Percentiles rank a stretch among this genome's conserved stretches.
Evolutionary conservation across 2,888 invertebrate genomes (phyloP).

Genomic region (Oscheius sp.): DNA sequence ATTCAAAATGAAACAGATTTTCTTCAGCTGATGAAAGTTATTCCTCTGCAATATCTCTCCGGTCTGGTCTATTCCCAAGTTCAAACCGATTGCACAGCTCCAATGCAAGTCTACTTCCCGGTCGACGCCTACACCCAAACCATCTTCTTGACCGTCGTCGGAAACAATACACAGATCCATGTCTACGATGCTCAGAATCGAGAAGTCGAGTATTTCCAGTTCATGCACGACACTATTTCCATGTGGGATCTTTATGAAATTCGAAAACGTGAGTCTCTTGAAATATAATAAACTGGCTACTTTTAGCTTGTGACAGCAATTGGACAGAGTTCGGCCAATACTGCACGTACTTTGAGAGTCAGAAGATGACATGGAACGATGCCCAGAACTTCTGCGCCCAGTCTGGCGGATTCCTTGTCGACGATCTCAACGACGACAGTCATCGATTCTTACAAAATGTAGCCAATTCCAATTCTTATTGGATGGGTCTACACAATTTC

Average conservation of each 20-base stretch:
- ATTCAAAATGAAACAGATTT: not conserved
- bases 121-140: conserved; percentile 63
- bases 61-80: conserved; percentile 45
- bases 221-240: conserved; percentile 41
- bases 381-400: conserved; percentile 52
- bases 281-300: not conserved
- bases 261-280: conserved; percentile 35
- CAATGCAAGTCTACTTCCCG: conserved; percentile 50
- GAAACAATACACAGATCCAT: conserved; percentile 40
- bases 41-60: conserved; percentile 52
- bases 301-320: conserved; percentile 52
- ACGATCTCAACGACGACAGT: conserved; percentile 53
- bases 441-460: conserved; percentile 43
- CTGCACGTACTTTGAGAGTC: conserved; percentile 37
- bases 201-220: not conserved
- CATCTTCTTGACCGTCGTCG: conserved; percentile 45
- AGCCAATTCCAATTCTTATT: conserved; percentile 40
- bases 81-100: conserved; percentile 41
- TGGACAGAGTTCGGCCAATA: conserved; percentile 57
- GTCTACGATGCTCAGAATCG: conserved; percentile 26
- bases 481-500: conserved; percentile 47
- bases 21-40: conserved; percentile 41
- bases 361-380: conserved; percentile 35
- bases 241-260: conserved; percentile 49
- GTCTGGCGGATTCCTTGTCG: conserved; percentile 58